Conservation (phyloP, 1,140 invertebrate species). For the Musca domestica region DNA sequence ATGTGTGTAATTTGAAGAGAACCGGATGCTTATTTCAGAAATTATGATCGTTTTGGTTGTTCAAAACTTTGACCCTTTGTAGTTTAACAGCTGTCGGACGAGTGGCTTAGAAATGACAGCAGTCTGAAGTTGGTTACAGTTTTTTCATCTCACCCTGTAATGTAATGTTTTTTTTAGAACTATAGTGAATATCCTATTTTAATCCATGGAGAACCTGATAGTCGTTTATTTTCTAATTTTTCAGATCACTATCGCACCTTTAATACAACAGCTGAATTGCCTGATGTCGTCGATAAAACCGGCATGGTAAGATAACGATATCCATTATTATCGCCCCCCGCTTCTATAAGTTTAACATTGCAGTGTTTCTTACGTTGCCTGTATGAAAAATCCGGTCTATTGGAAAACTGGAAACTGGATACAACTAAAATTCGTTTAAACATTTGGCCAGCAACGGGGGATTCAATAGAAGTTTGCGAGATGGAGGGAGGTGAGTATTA, state of each 20-base stretch:
- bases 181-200: background rate
- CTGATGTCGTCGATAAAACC: slow-evolving; percentile 43
- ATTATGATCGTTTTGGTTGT: too few species aligned
- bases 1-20: too few species aligned
- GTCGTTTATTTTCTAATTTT: background rate
- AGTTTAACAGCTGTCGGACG: too few species aligned
- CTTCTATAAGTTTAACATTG: background rate
- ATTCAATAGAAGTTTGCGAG: slow-evolving; percentile 44
- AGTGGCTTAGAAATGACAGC: too few species aligned
- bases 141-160: too few species aligned
- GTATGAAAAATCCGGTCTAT: slow-evolving; percentile 43
- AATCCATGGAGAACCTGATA: too few species aligned
- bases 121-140: too few species aligned
- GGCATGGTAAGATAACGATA: slow-evolving; percentile 39
- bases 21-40: too few species aligned
- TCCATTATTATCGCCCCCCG: too few species aligned
- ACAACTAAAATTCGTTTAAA: slow-evolving; percentile 35
- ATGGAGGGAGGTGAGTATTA: slow-evolving; percentile 37
- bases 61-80: too few species aligned
- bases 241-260: slow-evolving; percentile 39
- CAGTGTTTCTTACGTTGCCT: slow-evolving; percentile 49
- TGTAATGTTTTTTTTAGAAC: background rate
- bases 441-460: slow-evolving; percentile 47
- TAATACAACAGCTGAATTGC: slow-evolving; percentile 39
- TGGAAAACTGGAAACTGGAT: slow-evolving; percentile 46